Conservation (phyloP, 1,140 invertebrate species). For the Microplitis mediator region DNA sequence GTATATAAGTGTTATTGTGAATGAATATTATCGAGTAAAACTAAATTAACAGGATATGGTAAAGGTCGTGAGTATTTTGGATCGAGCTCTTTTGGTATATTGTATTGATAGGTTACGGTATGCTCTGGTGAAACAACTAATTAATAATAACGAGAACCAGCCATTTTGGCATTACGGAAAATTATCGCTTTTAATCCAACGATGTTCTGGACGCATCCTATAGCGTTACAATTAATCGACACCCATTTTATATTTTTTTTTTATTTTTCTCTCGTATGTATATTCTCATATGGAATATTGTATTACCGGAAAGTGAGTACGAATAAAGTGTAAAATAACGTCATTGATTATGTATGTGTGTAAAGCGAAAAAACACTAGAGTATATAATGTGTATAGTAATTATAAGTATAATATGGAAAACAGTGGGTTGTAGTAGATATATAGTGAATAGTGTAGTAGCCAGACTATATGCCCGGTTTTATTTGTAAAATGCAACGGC, state of each 20-base stretch:
- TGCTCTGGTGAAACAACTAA: slow-evolving; percentile 36
- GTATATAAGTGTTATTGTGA: neutral
- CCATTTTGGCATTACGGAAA: slow-evolving; percentile 47
- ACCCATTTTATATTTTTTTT: neutral
- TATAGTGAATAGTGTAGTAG: neutral
- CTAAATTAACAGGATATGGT: neutral
- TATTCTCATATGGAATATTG: slow-evolving; percentile 4
- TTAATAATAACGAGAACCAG: slow-evolving; percentile 50
- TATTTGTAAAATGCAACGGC: slow-evolving; percentile 39
- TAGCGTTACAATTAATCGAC: slow-evolving; percentile 22
- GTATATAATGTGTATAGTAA: neutral
- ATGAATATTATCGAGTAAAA: slow-evolving; percentile 5
- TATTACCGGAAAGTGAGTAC: slow-evolving; percentile 19
- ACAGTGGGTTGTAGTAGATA: neutral
- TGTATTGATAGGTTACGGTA: no score
- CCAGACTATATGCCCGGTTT: slow-evolving; percentile 22
- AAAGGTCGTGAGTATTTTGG: neutral
- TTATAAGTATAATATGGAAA: neutral
- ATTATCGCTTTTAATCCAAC: slow-evolving; percentile 48
- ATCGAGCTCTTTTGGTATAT: neutral
- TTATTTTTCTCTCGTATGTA: no score
- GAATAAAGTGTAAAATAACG: neutral
- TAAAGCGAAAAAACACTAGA: neutral
- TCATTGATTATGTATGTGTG: neutral
- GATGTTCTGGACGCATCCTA: slow-evolving; percentile 12